Conservation (phyloP, 2,113 vertebrate species). For the Hydropotes inermis region DNA sequence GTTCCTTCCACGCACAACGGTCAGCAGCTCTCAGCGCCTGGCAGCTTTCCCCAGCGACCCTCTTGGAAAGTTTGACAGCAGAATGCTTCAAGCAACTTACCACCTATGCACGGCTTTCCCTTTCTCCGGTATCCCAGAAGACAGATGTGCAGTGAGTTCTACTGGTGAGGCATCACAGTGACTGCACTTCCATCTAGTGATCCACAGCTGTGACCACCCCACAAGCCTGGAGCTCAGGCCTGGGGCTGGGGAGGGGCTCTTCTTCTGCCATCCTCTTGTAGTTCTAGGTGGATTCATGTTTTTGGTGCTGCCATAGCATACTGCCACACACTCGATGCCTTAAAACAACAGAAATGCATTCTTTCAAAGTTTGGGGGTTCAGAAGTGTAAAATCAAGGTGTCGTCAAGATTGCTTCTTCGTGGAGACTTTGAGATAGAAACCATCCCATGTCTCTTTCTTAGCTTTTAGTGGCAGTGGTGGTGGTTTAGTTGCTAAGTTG, state of each 20-base stretch:
- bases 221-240: not conserved
- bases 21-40: fast-evolving
- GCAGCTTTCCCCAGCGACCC: not conserved
- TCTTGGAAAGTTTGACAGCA: not conserved
- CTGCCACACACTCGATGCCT: not conserved
- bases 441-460: not conserved
- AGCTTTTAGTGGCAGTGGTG: not conserved
- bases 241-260: no score
- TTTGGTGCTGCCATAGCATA: not conserved
- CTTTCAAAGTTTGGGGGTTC: not conserved
- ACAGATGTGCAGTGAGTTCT: not conserved
- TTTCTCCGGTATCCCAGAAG: not conserved
- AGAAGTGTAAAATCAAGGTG: not conserved
- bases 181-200: not conserved
- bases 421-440: not conserved
- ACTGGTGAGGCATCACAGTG: not conserved
- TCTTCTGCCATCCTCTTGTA: not conserved
- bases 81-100: not conserved
- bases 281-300: not conserved
- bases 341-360: not conserved
- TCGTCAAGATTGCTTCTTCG: not conserved
- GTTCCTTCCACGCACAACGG: not conserved
- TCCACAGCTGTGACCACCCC: not conserved
- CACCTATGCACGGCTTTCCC: not conserved
- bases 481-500: not conserved